phyloP scores from a whole-genome alignment of 1,140 invertebrate species.

The Parasteatoda tepidariorum region DNA sequence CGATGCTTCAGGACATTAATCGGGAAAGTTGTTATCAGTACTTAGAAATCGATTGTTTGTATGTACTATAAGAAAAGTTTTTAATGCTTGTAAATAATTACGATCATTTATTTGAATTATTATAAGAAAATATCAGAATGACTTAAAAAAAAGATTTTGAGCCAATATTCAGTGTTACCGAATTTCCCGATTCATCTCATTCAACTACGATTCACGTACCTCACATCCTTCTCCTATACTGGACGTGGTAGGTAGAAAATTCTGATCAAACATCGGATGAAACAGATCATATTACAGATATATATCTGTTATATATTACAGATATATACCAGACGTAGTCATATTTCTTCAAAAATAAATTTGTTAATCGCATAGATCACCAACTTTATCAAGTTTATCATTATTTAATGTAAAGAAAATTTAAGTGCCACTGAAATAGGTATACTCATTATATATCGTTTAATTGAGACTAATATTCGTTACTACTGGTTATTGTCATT shows the following conservation, averaged over 20 bases:
- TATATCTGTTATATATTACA: background rate
- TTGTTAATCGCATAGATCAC: background rate
- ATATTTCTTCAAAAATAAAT: slow-evolving; percentile 52
- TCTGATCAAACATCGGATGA: too few relatives aligned
- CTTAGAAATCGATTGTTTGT: slow-evolving; percentile 26
- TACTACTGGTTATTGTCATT: too few relatives aligned
- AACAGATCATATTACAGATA: too few relatives aligned
- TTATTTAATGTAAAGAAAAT: too few relatives aligned
- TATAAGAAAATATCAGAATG: background rate
- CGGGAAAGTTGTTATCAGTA: slow-evolving; percentile 22
- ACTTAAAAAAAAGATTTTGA: background rate
- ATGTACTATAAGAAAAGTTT: slow-evolving; percentile 8
- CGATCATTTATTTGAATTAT: background rate
- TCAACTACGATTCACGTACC: background rate
- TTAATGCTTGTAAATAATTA: slow-evolving; percentile 38
- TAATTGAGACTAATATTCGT: too few relatives aligned
- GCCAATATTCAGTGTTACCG: slow-evolving; percentile 33
- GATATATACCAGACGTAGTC: slow-evolving; percentile 15
- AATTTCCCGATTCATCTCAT: slow-evolving; percentile 47
- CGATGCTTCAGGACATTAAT: slow-evolving; percentile 4
- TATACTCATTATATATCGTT: too few relatives aligned
- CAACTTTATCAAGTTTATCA: background rate
- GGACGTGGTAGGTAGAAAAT: slow-evolving; percentile 41
- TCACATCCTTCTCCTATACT: background rate
- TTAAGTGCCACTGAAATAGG: too few relatives aligned